Percentiles rank a stretch among this genome's conserved stretches.
These are phyloP conservation scores for Setophaga kirtlandii DNA, from an alignment of 2,113 vertebrate genomes.

Conservation along the genomic window DNA sequence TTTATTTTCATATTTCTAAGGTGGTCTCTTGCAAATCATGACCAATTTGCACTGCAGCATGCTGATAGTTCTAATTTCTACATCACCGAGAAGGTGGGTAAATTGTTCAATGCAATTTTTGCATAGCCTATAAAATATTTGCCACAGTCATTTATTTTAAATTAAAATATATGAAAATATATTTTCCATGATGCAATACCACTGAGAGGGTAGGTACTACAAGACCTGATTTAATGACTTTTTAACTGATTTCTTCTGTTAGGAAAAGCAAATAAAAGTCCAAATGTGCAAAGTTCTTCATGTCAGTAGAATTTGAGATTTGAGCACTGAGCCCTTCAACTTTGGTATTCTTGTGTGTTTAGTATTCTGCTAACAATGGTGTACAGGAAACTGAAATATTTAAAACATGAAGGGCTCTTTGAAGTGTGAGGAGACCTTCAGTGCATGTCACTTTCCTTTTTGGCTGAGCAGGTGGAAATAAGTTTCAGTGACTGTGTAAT, in stretches of 20 bases:
- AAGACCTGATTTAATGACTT: neutral
- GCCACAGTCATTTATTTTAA: neutral
- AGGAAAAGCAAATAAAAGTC: neutral
- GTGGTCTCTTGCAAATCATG: conserved; percentile 91
- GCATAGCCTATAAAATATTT: neutral
- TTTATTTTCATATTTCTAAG: conserved; percentile 73
- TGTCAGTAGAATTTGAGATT: neutral
- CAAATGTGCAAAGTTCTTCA: neutral
- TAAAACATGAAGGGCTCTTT: neutral
- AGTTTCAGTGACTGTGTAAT: neutral
- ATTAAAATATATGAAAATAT: neutral
- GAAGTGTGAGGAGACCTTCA: neutral
- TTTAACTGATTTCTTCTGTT: neutral
- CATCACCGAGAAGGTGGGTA: conserved; percentile 95
- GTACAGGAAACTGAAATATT: conserved; percentile 9
- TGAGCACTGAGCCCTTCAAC: neutral
- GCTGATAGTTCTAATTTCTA: conserved; percentile 94
- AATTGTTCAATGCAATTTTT: neutral
- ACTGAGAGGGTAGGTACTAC: neutral
- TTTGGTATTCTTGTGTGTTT: neutral
- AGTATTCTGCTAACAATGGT: neutral
- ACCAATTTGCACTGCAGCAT: conserved; percentile 91
- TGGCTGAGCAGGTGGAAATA: neutral
- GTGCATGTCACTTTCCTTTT: neutral
- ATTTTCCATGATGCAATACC: fast-evolving